A percentile compares a stretch with the other conserved stretches of the same genome.
These are phyloP conservation scores for Crossocerus cetratus DNA, from an alignment of 2,888 invertebrate genomes.

Conservation along the genomic window DNA sequence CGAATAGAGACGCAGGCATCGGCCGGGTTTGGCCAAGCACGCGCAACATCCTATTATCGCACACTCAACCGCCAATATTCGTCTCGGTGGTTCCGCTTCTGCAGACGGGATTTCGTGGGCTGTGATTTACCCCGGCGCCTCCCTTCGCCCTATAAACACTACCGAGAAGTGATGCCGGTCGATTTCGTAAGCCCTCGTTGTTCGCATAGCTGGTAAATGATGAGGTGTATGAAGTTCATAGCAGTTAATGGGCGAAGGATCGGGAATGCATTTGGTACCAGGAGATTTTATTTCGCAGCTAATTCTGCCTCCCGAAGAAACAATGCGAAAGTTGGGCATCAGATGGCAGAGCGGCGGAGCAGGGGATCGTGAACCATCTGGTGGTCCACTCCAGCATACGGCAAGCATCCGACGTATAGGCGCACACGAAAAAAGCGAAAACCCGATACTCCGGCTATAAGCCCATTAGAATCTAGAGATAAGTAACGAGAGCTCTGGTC, in stretches of 20 bases:
- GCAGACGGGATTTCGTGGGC: too few species aligned
- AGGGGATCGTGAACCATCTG: conserved; percentile 67
- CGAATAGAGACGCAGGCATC: conserved; percentile 3
- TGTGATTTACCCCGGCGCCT: too few species aligned
- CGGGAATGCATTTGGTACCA: conserved; percentile 4
- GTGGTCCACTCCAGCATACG: conserved; percentile 68
- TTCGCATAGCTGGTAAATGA: too few species aligned
- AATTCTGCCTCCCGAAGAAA: conserved; percentile 45
- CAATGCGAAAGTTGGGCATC: conserved; percentile 60
- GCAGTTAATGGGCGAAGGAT: not conserved
- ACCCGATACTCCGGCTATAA: conserved; percentile 54
- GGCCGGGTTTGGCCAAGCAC: not conserved
- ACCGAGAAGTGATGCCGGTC: too few species aligned
- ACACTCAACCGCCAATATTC: conserved; percentile 1
- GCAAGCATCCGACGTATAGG: conserved; percentile 59
- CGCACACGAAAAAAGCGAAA: conserved; percentile 52
- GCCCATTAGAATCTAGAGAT: conserved; percentile 47
- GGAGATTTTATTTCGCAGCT: conserved; percentile 42
- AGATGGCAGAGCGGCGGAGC: conserved; percentile 56
- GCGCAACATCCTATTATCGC: not conserved
- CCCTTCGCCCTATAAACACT: too few species aligned
- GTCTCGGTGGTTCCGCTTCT: not conserved
- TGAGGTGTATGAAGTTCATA: too few species aligned
- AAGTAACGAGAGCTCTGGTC: conserved; percentile 18
- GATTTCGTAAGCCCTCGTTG: too few species aligned